These are phyloP conservation scores for Scaptodrosophila latifasciaeformis DNA, from an alignment of 2,888 invertebrate species.

Conservation along the genomic window DNA sequence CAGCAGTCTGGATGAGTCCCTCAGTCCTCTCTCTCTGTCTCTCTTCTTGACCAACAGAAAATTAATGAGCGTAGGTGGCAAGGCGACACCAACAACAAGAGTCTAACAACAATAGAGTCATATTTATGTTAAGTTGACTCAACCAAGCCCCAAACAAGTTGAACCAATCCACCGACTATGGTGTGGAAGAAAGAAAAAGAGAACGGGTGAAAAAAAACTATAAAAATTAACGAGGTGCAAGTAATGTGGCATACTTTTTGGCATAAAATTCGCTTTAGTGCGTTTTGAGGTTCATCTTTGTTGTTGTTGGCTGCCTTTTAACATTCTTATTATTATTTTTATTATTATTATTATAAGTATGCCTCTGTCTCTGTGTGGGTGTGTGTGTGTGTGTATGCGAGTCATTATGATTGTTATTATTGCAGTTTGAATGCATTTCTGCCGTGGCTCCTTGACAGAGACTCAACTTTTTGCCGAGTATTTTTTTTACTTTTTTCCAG, in stretches of 20 bases:
- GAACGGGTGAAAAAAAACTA: conserved; percentile 44
- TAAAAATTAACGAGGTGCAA: conserved; percentile 67
- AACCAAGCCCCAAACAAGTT: conserved; percentile 31
- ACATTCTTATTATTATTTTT: no score
- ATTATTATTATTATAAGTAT: background rate
- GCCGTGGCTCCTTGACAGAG: no score
- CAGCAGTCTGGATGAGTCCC: no score
- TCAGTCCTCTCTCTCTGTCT: no score
- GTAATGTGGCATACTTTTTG: conserved; percentile 63
- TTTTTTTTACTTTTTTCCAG: conserved; percentile 5
- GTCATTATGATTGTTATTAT: conserved; percentile 63
- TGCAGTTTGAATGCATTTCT: conserved; percentile 65
- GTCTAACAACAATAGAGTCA: conserved; percentile 16
- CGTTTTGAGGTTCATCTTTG: conserved; percentile 27
- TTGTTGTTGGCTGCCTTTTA: no score
- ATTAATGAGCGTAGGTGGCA: conserved; percentile 50
- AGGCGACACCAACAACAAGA: conserved; percentile 7
- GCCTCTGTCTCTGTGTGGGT: no score
- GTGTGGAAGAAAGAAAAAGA: background rate
- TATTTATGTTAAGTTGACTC: conserved; percentile 48
- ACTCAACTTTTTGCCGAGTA: background rate
- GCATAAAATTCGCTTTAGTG: conserved; percentile 61
- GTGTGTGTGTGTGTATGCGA: conserved; percentile 24
- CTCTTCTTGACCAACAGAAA: conserved; percentile 10
- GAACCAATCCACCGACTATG: no score